Evolutionary conservation across 2,113 vertebrate genomes (phyloP).

Genomic region (Myotis lucifugus): DNA sequence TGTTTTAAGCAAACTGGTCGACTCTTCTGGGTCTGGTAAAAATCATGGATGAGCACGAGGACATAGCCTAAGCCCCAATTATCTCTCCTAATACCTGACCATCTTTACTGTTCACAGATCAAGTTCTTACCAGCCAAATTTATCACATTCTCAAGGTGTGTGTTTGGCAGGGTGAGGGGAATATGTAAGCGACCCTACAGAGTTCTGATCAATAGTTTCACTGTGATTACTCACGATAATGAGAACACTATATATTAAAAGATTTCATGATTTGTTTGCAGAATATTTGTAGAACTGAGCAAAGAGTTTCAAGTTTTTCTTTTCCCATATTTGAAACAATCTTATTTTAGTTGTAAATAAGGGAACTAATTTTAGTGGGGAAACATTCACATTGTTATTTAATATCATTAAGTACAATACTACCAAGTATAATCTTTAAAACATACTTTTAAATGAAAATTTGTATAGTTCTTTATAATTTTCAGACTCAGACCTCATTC

Average conservation of each 20-base stretch:
- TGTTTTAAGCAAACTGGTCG: slow-evolving; percentile 21
- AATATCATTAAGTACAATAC: slow-evolving; percentile 34
- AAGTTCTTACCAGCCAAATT: slow-evolving; percentile 30
- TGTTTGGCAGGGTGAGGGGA: background rate
- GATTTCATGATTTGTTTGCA: background rate
- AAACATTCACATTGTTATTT: slow-evolving; percentile 35
- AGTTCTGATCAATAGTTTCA: slow-evolving; percentile 47
- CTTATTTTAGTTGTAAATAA: slow-evolving; percentile 46
- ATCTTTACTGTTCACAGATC: background rate
- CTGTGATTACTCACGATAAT: slow-evolving; percentile 6
- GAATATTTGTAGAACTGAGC: slow-evolving; percentile 36
- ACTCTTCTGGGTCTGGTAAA: slow-evolving; percentile 32
- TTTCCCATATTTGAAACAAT: slow-evolving; percentile 17
- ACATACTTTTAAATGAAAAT: slow-evolving; percentile 52
- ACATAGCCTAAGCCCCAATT: background rate
- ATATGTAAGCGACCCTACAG: background rate
- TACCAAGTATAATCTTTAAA: slow-evolving; percentile 16
- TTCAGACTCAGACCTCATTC: slow-evolving; percentile 43
- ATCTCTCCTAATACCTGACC: background rate
- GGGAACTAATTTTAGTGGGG: background rate
- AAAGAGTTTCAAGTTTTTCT: slow-evolving; percentile 27
- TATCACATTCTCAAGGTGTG: background rate
- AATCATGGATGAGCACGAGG: slow-evolving; percentile 21
- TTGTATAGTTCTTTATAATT: slow-evolving; percentile 58
- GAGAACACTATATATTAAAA: slow-evolving; percentile 43